Conservation (phyloP, 2,888 invertebrate genomes). For the Archips xylosteana region DNA sequence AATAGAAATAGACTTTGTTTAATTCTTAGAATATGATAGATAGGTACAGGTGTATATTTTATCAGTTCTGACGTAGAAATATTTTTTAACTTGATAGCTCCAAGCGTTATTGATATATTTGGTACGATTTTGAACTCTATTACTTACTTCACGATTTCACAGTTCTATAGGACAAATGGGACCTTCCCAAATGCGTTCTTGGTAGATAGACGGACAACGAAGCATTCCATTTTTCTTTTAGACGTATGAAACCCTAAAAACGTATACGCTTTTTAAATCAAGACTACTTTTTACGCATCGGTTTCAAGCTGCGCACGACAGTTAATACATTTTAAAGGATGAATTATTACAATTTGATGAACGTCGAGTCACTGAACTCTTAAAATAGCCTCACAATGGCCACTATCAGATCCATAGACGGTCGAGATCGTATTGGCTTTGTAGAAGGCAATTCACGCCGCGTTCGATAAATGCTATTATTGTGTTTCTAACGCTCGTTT, state of each 20-base stretch:
- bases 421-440: conserved; percentile 49
- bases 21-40: too few relatives aligned
- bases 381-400: conserved; percentile 66
- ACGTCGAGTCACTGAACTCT: conserved; percentile 67
- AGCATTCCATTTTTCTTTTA: background rate
- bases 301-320: conserved; percentile 22
- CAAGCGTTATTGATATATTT: too few relatives aligned
- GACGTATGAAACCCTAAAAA: background rate
- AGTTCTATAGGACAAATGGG: too few relatives aligned
- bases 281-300: conserved; percentile 10
- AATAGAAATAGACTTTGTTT: too few relatives aligned
- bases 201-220: too few relatives aligned
- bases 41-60: too few relatives aligned
- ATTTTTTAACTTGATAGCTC: too few relatives aligned
- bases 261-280: conserved; percentile 16
- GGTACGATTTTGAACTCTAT: too few relatives aligned
- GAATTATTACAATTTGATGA: conserved; percentile 56
- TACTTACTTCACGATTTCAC: too few relatives aligned
- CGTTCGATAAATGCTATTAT: conserved; percentile 50
- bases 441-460: conserved; percentile 62
- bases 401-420: conserved; percentile 67
- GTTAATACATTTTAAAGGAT: conserved; percentile 37
- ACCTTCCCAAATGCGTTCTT: too few relatives aligned
- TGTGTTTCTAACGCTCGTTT: conserved; percentile 48
- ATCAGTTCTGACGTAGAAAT: too few relatives aligned